Percentiles rank a stretch among this genome's conserved stretches.
These are phyloP conservation scores for Remorina albescens DNA, from an alignment of 2,797 vertebrate genomes.

Conservation along the genomic window DNA sequence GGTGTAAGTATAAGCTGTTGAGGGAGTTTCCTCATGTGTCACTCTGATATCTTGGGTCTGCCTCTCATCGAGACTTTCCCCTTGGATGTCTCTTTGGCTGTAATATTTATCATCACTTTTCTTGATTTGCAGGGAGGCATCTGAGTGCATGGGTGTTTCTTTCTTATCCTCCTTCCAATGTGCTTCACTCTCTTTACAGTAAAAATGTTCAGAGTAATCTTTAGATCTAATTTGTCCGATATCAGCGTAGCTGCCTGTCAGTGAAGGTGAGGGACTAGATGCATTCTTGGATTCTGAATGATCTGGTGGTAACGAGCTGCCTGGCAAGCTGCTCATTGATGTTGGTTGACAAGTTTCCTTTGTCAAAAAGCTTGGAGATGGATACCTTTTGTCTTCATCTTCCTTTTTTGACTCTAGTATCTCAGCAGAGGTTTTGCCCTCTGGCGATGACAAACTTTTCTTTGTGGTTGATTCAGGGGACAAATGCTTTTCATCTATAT, in stretches of 20 bases:
- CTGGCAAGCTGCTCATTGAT: constrained; percentile 41
- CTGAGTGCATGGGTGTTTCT: constrained; percentile 44
- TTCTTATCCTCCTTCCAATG: constrained; percentile 55
- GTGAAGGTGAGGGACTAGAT: constrained; percentile 47
- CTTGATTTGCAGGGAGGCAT: constrained; percentile 42
- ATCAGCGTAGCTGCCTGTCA: constrained; percentile 66
- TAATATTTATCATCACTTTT: constrained; percentile 59
- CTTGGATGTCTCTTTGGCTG: constrained; percentile 61
- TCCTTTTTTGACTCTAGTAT: constrained; percentile 29
- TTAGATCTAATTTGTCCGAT: constrained; percentile 58
- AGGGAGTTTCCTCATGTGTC: constrained; percentile 73
- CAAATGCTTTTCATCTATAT: constrained; percentile 34
- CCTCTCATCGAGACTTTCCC: constrained; percentile 45
- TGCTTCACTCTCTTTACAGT: constrained; percentile 45
- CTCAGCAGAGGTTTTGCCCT: constrained; percentile 35
- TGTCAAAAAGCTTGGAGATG: constrained; percentile 28
- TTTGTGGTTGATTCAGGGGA: constrained; percentile 46
- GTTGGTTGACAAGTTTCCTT: constrained; percentile 37
- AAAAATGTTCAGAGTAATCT: constrained; percentile 58
- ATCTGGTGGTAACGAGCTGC: constrained; percentile 49
- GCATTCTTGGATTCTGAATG: constrained; percentile 51
- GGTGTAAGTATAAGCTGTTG: constrained; percentile 77
- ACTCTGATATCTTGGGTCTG: constrained; percentile 41
- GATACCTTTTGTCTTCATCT: constrained; percentile 50
- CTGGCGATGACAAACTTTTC: constrained; percentile 41